Evolutionary conservation across 2,888 invertebrate species (phyloP).

Genomic region (Colletes collaris): DNA sequence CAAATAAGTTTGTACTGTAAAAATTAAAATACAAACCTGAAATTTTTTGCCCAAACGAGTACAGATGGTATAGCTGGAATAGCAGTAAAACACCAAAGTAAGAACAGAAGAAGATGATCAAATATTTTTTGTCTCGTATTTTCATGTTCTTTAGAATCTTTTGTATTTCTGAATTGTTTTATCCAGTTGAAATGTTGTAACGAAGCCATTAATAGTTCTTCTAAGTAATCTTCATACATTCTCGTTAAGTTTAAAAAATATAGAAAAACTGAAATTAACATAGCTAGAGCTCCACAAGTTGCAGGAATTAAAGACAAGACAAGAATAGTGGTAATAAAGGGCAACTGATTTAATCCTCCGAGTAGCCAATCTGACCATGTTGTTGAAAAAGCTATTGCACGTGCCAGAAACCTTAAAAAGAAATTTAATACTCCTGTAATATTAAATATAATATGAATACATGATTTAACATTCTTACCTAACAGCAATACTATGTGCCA

Average conservation of each 20-base stretch:
- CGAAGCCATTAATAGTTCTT: slow-evolving; percentile 85
- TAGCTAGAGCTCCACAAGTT: slow-evolving; percentile 90
- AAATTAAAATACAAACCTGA: slow-evolving; percentile 84
- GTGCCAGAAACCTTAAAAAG: slow-evolving; percentile 83
- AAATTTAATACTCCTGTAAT: background rate
- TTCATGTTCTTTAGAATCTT: slow-evolving; percentile 58
- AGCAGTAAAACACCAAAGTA: slow-evolving; percentile 87
- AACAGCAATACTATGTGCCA: slow-evolving; percentile 87
- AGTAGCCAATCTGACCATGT: slow-evolving; percentile 87
- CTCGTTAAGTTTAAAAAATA: slow-evolving; percentile 86
- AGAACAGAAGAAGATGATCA: slow-evolving; percentile 90
- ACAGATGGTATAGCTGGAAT: slow-evolving; percentile 89
- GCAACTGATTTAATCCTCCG: slow-evolving; percentile 87
- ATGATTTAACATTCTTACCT: slow-evolving; percentile 83
- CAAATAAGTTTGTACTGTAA: background rate
- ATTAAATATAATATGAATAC: slow-evolving; percentile 35
- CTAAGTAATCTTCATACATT: slow-evolving; percentile 90
- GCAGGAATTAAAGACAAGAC: slow-evolving; percentile 87
- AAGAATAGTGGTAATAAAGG: slow-evolving; percentile 87
- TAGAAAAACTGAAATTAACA: slow-evolving; percentile 82
- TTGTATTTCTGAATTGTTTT: slow-evolving; percentile 75
- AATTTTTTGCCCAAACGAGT: slow-evolving; percentile 92
- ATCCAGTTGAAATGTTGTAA: slow-evolving; percentile 83
- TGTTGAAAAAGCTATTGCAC: slow-evolving; percentile 82
- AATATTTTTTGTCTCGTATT: slow-evolving; percentile 83